These are phyloP conservation scores for Catamblyrhynchus diadema DNA, from an alignment of 2,797 vertebrate species.

Conservation along the genomic window DNA sequence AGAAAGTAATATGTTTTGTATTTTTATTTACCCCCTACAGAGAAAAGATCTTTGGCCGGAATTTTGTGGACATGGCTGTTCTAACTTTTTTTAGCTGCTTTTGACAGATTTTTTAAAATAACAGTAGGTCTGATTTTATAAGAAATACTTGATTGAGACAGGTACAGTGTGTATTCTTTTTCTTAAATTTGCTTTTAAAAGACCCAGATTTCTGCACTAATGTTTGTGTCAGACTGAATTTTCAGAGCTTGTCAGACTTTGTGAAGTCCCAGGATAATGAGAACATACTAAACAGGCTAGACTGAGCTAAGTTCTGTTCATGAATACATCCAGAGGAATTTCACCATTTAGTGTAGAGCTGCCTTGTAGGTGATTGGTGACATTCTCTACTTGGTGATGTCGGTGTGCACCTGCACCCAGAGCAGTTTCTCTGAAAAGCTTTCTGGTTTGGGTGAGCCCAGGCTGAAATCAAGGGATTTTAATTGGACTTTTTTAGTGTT, in stretches of 20 bases:
- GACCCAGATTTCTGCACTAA: not conserved
- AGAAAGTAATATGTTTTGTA: not conserved
- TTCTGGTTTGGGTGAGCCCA: not conserved
- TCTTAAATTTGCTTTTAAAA: not conserved
- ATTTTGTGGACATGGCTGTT: not conserved
- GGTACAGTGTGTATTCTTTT: not conserved
- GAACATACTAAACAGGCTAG: not conserved
- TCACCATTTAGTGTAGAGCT: accelerated
- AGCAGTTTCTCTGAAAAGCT: not conserved
- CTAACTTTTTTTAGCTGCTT: not conserved
- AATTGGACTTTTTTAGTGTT: not conserved
- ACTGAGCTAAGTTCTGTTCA: not conserved
- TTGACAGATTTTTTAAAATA: not conserved
- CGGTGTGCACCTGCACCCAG: accelerated
- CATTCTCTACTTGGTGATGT: not conserved
- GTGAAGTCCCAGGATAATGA: not conserved
- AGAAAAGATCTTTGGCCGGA: not conserved
- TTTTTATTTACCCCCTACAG: not conserved
- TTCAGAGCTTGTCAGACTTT: not conserved
- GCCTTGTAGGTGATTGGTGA: not conserved
- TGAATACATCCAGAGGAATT: not conserved
- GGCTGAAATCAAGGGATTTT: not conserved
- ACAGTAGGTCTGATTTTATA: not conserved
- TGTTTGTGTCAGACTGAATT: not conserved
- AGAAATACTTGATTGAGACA: not conserved